Conservation (phyloP, 2,888 invertebrate species). For the Acanthosepion pharaonis region DNA sequence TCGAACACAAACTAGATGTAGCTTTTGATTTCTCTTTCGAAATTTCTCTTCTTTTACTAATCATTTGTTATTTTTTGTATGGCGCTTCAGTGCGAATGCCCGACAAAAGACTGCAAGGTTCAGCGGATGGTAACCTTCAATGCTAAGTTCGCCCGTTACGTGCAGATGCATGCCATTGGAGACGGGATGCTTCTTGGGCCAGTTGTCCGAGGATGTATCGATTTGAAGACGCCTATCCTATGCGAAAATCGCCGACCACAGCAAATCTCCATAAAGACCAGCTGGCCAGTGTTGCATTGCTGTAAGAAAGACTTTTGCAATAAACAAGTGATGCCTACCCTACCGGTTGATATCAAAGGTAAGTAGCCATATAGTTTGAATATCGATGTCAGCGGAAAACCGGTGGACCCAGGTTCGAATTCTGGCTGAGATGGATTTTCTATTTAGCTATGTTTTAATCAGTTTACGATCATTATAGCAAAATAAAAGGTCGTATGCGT, state of each 20-base stretch:
- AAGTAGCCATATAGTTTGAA: neutral
- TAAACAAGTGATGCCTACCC: slow-evolving; percentile 66
- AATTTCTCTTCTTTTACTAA: neutral
- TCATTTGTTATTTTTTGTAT: slow-evolving; percentile 51
- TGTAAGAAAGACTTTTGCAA: slow-evolving; percentile 73
- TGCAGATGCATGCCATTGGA: slow-evolving; percentile 71
- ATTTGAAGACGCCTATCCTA: slow-evolving; percentile 72
- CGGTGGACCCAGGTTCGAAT: too few relatives aligned
- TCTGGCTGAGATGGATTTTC: neutral
- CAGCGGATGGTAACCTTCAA: slow-evolving; percentile 67
- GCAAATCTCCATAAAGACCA: slow-evolving; percentile 59
- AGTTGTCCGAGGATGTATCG: slow-evolving; percentile 74
- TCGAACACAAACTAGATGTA: too few relatives aligned
- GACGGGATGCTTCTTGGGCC: slow-evolving; percentile 61
- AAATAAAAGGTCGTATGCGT: too few relatives aligned
- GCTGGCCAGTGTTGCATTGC: slow-evolving; percentile 74
- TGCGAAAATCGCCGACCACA: slow-evolving; percentile 75
- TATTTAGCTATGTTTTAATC: too few relatives aligned
- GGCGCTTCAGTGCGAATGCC: slow-evolving; percentile 72
- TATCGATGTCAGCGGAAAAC: neutral
- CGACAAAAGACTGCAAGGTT: slow-evolving; percentile 71
- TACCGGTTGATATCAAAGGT: slow-evolving; percentile 56
- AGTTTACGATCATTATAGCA: too few relatives aligned
- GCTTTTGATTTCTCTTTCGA: neutral
- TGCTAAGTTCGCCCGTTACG: slow-evolving; percentile 74